Conservation (phyloP, 2,113 vertebrate genomes). For the Paraplagusia blochii region DNA sequence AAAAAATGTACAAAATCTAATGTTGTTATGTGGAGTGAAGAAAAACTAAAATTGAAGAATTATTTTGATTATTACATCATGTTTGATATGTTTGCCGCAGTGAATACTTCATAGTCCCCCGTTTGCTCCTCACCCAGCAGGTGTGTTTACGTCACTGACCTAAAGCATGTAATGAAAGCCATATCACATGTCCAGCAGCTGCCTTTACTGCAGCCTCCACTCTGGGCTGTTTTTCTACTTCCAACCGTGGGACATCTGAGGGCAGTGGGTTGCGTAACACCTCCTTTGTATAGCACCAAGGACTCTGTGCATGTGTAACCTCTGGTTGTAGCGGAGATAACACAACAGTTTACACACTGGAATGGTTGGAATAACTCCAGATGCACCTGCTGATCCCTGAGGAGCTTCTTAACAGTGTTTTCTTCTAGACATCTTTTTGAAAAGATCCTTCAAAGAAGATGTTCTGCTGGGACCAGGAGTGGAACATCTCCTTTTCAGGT, state of each 20-base stretch:
- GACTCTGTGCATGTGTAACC: neutral
- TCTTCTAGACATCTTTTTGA: neutral
- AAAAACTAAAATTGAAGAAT: too few species aligned
- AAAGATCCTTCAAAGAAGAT: constrained; percentile 42
- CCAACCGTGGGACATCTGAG: constrained; percentile 20
- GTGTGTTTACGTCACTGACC: neutral
- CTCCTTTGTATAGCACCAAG: neutral
- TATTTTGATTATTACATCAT: too few species aligned
- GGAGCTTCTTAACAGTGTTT: too few species aligned
- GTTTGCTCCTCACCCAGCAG: neutral
- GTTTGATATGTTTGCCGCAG: too few species aligned
- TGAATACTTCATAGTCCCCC: neutral
- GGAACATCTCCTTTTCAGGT: constrained; percentile 86
- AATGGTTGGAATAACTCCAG: neutral
- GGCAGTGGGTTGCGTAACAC: constrained; percentile 20
- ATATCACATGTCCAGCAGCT: constrained; percentile 13
- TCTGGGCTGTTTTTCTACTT: constrained; percentile 20
- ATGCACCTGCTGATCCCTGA: constrained; percentile 6
- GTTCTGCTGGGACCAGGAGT: constrained; percentile 69
- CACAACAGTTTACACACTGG: neutral
- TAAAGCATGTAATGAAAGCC: constrained; percentile 6
- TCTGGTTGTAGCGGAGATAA: constrained; percentile 4
- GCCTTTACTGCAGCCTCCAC: neutral
- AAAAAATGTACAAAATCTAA: too few species aligned
- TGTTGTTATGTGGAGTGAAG: too few species aligned